phyloP scores from a whole-genome alignment of 1,140 invertebrate species.

The Ylistrum balloti region DNA sequence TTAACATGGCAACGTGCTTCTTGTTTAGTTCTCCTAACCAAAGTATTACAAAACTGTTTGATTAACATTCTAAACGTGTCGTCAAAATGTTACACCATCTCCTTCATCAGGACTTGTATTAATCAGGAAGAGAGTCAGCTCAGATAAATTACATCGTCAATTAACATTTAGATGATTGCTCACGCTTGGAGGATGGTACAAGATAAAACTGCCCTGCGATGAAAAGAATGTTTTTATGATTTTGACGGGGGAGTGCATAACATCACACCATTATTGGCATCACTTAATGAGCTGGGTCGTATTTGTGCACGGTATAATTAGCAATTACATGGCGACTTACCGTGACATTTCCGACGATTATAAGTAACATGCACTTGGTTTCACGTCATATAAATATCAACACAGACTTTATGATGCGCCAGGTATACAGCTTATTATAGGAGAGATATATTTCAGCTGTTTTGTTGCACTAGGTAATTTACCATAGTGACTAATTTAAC shows the following conservation, averaged over 20 bases:
- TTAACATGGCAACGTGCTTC: neutral
- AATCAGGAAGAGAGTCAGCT: too few species aligned
- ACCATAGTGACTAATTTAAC: neutral
- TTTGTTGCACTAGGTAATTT: neutral
- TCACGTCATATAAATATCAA: neutral
- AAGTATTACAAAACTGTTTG: neutral
- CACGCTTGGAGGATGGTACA: neutral
- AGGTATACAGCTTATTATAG: neutral
- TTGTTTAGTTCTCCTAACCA: neutral
- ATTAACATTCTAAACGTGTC: neutral
- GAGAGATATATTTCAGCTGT: neutral
- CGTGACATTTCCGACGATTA: neutral
- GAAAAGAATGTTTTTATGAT: neutral
- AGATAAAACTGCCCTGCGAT: neutral
- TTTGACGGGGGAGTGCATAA: neutral
- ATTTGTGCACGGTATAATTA: neutral
- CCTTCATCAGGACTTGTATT: too few species aligned
- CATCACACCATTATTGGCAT: neutral
- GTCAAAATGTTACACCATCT: neutral
- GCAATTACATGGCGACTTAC: neutral
- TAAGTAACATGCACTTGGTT: neutral
- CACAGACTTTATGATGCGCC: neutral
- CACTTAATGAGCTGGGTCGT: neutral
- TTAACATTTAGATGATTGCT: too few species aligned
- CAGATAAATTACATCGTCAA: too few species aligned